A percentile compares a stretch with the other conserved stretches of the same genome.
phyloP scores from a whole-genome alignment of 2,113 vertebrate species.

The Promerops cafer region DNA sequence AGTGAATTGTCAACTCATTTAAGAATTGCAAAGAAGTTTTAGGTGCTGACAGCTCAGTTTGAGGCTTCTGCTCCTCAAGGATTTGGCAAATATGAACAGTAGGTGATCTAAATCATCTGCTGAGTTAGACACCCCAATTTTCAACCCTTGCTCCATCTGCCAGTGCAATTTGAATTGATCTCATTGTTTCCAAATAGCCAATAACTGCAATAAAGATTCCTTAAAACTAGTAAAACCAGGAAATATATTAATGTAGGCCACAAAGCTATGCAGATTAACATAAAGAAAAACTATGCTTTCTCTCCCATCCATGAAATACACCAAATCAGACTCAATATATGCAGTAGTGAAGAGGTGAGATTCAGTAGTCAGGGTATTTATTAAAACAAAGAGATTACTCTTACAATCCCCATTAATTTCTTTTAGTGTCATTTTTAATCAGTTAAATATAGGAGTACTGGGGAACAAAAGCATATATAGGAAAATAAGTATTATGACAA shows the following conservation, averaged over 20 bases:
- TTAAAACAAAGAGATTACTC: neutral
- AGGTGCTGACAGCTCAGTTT: neutral
- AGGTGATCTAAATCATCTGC: neutral
- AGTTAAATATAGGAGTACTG: neutral
- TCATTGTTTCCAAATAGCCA: neutral
- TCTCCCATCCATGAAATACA: neutral
- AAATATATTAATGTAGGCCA: neutral
- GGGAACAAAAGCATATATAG: neutral
- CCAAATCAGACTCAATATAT: neutral
- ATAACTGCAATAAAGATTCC: neutral
- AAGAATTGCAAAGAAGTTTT: neutral
- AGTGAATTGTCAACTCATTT: neutral
- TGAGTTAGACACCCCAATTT: neutral
- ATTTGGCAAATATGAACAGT: neutral
- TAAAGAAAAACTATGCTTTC: neutral
- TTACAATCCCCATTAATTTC: neutral
- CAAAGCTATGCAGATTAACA: neutral
- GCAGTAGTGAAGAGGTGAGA: neutral
- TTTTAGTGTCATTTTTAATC: neutral
- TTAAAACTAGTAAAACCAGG: neutral
- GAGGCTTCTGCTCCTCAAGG: neutral
- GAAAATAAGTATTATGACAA: neutral
- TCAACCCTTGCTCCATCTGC: neutral
- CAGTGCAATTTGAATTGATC: neutral
- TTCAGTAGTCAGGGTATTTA: neutral